Evolutionary conservation across 2,797 vertebrate genomes (phyloP).

Genomic region (Amazona finschi): DNA sequence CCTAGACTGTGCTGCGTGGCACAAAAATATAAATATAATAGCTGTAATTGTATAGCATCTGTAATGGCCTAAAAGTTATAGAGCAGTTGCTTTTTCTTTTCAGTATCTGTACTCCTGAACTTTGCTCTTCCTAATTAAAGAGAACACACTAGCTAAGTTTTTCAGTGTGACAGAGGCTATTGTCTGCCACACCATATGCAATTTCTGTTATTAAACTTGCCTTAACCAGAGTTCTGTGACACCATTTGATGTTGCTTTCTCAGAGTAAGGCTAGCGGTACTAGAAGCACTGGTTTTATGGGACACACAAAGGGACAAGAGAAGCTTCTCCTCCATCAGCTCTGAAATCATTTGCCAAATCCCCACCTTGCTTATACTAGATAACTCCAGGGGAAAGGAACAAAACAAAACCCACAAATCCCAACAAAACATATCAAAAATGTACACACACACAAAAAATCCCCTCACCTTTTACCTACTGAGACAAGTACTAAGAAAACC

Average conservation of each 20-base stretch:
- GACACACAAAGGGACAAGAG: background rate
- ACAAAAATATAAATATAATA: background rate
- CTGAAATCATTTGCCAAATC: background rate
- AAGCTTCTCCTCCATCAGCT: background rate
- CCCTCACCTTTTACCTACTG: background rate
- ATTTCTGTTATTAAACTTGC: background rate
- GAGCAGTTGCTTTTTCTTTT: background rate
- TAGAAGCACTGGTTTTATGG: background rate
- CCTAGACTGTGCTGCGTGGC: background rate
- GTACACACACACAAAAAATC: background rate
- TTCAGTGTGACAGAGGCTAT: background rate
- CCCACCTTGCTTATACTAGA: background rate
- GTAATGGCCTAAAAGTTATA: background rate
- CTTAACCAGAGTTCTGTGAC: background rate
- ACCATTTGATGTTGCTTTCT: background rate
- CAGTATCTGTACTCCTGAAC: background rate
- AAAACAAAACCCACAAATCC: too few species aligned
- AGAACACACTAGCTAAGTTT: background rate
- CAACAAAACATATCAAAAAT: background rate
- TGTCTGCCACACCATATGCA: background rate
- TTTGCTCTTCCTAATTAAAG: background rate
- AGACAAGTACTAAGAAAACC: background rate
- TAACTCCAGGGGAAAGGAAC: background rate
- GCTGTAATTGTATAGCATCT: background rate
- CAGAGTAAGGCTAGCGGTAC: background rate